These are phyloP conservation scores for Drosophila prostipennis DNA, from an alignment of 2,888 invertebrate species.

Conservation along the genomic window DNA sequence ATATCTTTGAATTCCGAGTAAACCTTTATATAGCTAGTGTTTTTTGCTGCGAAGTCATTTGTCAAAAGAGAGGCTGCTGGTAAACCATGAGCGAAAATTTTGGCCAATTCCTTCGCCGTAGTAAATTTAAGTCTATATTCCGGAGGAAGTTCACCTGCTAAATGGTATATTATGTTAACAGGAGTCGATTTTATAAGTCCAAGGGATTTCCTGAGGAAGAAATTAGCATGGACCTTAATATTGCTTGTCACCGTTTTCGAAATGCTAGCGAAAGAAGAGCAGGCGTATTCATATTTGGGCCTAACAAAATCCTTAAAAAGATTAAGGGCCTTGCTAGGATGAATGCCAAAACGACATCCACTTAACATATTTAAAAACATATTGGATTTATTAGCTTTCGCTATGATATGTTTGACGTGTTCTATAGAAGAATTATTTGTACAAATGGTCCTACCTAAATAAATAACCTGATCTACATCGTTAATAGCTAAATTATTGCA, in stretches of 20 bases:
- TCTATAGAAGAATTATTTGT: neutral
- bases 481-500: constrained; percentile 1
- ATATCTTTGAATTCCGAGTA: constrained; percentile 2
- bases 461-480: constrained; percentile 1
- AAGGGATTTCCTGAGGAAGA: neutral
- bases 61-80: no score
- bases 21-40: neutral
- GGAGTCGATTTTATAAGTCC: constrained; percentile 1
- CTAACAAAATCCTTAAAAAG: neutral
- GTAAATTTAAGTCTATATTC: no score
- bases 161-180: neutral
- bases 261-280: neutral
- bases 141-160: neutral
- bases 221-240: neutral
- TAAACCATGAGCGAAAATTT: no score
- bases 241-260: neutral
- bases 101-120: no score
- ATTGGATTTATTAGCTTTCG: constrained; percentile 1
- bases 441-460: neutral
- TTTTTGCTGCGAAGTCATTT: no score
- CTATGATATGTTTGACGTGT: neutral
- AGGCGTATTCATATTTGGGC: neutral
- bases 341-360: constrained; percentile 1
- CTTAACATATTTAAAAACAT: constrained; percentile 1
- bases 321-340: constrained; percentile 1